Conservation (phyloP, 35 echinoderm and acorn worm genomes). For the Eucidaris tribuloides region DNA sequence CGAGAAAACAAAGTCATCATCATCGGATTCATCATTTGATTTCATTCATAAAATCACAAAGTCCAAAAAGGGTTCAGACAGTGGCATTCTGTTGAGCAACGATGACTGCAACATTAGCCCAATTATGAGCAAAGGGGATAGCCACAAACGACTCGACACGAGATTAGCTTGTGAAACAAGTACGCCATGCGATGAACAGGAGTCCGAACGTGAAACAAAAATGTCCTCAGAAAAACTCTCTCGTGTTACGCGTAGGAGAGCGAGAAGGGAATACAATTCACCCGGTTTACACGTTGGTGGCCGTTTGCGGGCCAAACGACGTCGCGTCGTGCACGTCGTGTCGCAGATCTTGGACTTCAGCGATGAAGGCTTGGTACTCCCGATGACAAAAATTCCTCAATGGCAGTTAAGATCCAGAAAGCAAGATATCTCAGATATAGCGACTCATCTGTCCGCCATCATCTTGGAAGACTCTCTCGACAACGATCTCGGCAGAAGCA, state of each 20-base stretch:
- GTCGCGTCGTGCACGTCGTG: background rate
- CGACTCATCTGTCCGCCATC: background rate
- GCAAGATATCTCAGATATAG: background rate
- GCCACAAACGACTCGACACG: background rate
- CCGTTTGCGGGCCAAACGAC: background rate
- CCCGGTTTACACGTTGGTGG: background rate
- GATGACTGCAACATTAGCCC: background rate
- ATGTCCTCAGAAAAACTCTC: no score
- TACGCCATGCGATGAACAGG: background rate
- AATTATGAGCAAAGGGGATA: no score
- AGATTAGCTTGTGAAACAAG: background rate
- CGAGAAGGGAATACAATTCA: background rate
- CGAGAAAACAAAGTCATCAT: background rate
- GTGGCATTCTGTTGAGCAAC: background rate
- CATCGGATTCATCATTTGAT: slow-evolving; percentile 11
- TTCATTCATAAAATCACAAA: background rate
- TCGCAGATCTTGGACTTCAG: background rate
- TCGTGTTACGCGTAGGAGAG: background rate
- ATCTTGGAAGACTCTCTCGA: background rate
- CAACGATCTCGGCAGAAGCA: no score
- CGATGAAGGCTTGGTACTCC: background rate
- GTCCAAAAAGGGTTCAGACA: background rate
- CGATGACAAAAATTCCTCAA: background rate
- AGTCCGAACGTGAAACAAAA: background rate
- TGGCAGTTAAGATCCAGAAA: background rate